Evolutionary conservation across 2,888 invertebrate species (phyloP).

Genomic region (Lasioglossum marginatum): DNA sequence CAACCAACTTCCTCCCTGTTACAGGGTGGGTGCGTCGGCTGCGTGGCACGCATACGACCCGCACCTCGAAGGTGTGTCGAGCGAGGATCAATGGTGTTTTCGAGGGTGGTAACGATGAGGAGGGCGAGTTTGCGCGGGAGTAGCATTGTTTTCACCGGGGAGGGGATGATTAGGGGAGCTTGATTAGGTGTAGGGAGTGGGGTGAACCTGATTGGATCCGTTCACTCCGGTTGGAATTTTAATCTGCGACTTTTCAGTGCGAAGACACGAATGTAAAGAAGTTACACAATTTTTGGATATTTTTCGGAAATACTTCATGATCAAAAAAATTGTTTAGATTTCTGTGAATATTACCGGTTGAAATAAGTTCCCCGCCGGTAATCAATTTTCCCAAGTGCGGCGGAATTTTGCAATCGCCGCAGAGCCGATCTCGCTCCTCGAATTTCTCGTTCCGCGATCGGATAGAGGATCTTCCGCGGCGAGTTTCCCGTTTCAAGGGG

Average conservation of each 20-base stretch:
- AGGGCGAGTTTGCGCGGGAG: conserved; percentile 24
- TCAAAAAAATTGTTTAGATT: not conserved
- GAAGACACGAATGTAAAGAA: not conserved
- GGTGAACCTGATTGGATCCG: not conserved
- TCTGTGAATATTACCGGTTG: not conserved
- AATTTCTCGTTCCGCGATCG: not conserved
- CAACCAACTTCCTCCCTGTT: not conserved
- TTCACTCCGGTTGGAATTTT: not conserved
- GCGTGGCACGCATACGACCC: conserved; percentile 15
- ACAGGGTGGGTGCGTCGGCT: conserved; percentile 12
- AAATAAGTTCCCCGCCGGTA: not conserved
- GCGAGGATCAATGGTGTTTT: conserved; percentile 18
- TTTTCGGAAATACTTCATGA: not conserved
- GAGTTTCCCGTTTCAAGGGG: not conserved
- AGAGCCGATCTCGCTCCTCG: not conserved
- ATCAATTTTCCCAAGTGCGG: not conserved
- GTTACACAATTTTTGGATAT: not conserved
- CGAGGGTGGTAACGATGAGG: conserved; percentile 12
- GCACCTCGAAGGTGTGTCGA: conserved; percentile 26
- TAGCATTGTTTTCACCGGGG: not conserved
- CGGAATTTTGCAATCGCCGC: not conserved
- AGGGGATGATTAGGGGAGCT: not conserved
- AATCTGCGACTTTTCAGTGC: not conserved
- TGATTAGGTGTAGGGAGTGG: not conserved
- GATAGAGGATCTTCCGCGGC: not conserved